phyloP scores from a whole-genome alignment of 2,888 invertebrate species.

The Melangyna quadrimaculata region DNA sequence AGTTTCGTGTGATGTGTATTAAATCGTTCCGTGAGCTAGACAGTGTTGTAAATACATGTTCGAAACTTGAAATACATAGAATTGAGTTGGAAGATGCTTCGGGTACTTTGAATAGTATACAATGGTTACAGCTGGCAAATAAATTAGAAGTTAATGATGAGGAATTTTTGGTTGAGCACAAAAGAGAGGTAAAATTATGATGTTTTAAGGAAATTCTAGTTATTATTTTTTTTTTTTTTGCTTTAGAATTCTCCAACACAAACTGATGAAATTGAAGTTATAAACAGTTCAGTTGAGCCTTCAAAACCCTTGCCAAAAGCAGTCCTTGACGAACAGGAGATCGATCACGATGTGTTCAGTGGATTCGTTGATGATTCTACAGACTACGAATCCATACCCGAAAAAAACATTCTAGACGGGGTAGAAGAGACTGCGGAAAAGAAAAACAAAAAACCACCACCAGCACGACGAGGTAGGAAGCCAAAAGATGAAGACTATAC shows the following conservation, averaged over 20 bases:
- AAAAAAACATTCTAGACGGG: slow-evolving; percentile 53
- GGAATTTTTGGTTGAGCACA: neutral
- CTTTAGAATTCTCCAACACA: neutral
- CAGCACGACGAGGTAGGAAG: slow-evolving; percentile 46
- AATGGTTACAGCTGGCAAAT: slow-evolving; percentile 49
- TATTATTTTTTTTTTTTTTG: neutral
- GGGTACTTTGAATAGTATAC: slow-evolving; percentile 24
- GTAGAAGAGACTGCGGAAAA: slow-evolving; percentile 51
- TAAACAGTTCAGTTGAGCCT: neutral
- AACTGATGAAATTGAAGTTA: neutral
- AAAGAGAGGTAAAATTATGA: slow-evolving; percentile 25
- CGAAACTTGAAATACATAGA: slow-evolving; percentile 55
- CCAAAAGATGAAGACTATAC: slow-evolving; percentile 52
- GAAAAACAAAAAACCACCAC: slow-evolving; percentile 33
- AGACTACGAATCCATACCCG: slow-evolving; percentile 51
- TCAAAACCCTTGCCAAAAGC: neutral
- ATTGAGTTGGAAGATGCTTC: slow-evolving; percentile 48
- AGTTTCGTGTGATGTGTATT: slow-evolving; percentile 76
- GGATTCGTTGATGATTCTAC: slow-evolving; percentile 55
- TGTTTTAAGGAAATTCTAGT: neutral
- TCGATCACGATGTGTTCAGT: slow-evolving; percentile 60
- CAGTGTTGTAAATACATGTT: slow-evolving; percentile 42
- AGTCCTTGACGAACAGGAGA: slow-evolving; percentile 58
- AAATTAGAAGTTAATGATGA: slow-evolving; percentile 21
- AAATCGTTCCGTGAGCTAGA: slow-evolving; percentile 73